Percentiles rank a stretch among this genome's conserved stretches.
These are phyloP conservation scores for Eriocheir sinensis DNA, from an alignment of 1,140 invertebrate genomes.

Conservation along the genomic window DNA sequence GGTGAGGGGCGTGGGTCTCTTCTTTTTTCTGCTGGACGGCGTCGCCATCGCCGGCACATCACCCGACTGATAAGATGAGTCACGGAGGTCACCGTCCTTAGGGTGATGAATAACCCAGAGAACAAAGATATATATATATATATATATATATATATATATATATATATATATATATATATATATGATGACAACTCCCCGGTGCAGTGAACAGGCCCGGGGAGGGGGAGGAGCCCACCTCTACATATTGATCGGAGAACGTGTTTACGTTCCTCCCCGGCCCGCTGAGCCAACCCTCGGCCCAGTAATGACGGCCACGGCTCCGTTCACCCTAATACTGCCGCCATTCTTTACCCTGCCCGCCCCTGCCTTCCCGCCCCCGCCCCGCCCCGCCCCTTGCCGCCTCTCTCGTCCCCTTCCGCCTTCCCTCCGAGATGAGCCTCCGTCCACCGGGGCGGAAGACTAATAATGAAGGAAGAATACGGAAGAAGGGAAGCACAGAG, in stretches of 20 bases:
- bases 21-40: too few species aligned
- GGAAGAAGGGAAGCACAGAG: neutral
- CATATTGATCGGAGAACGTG: neutral
- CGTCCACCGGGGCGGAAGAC: neutral
- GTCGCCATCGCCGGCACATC: too few species aligned
- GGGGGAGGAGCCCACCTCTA: constrained; percentile 4
- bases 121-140: neutral
- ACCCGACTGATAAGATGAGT: too few species aligned
- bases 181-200: neutral
- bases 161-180: neutral
- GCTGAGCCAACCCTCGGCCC: neutral
- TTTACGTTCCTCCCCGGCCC: neutral
- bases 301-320: neutral
- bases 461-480: neutral
- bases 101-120: neutral
- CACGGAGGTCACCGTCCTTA: too few species aligned
- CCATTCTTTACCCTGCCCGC: neutral
- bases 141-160: neutral
- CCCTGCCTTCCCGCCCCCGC: neutral
- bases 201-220: neutral
- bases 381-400: neutral
- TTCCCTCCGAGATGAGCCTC: neutral
- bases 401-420: neutral
- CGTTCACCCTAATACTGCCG: constrained; percentile 18
- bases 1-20: too few species aligned